Base-by-base conservation (phyloP, 2,888 invertebrate genomes). In the Caenorhabditis becei region DNA sequence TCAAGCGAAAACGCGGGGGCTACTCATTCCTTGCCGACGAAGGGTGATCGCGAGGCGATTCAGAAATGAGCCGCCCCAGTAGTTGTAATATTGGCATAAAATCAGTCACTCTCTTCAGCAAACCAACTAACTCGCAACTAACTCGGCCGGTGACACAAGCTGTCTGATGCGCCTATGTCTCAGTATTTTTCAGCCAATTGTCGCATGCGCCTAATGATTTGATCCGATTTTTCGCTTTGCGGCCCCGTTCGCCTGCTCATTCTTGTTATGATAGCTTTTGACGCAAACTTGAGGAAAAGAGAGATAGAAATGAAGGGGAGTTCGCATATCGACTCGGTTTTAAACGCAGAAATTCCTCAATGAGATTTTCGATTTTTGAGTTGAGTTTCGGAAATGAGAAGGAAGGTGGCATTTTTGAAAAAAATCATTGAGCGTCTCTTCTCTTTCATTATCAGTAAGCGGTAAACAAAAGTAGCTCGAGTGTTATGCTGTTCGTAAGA, bases 101-200 rank as follows among this genome's bases (percentile, higher is more conserved):
- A 77, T 69, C 67, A 77, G 63, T 63, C 61, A 61, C 67, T 77
- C 67, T 67, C 59, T 26, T 44, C 47, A 47, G 63, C 49, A 53
- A 41, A 47, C 47, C 47, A 47, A 47, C 47, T 18, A 47, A 47
- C 47, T 47, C 47, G 41, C 41, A 69, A 69, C 62, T 62, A 69
- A 69, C 69, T 63, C 63, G 23, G 51, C 51, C 66, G 41, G 59
- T 67, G 69, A 58, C 69, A 69, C 77, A 67, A 47, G 69, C 54
- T 37, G 32, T 37, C 58, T 69, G 20, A 24, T 49, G 47, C 23
- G 44, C 20, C 44, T 37, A 49, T 66, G 75, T 54, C 59, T 61
- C 63, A 77, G 56, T 69, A 77, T 77, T 77, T 77, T 77, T 70
- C 77, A 77, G 77, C 70, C 77, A 77, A 77, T 77, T 77, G 77